Conservation (phyloP, 2,113 vertebrate genomes). For the Emydura subglobosa region DNA sequence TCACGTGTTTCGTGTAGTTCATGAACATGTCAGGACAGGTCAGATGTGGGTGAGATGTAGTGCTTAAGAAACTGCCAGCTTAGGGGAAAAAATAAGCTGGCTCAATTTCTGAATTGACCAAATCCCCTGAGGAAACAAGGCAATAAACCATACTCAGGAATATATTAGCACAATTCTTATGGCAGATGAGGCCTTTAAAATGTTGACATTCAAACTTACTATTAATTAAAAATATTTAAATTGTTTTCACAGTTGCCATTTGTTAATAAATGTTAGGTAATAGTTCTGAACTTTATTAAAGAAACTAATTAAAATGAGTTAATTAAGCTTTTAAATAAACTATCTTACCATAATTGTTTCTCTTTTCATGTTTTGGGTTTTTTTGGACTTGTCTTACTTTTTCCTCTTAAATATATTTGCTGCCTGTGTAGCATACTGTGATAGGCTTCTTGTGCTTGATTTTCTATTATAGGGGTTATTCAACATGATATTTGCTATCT, state of each 20-base stretch:
- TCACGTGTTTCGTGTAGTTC: background rate
- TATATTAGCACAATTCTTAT: background rate
- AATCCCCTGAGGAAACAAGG: background rate
- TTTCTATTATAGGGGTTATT: background rate
- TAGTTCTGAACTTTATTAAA: background rate
- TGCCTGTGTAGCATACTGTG: background rate
- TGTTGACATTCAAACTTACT: background rate
- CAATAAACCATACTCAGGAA: background rate
- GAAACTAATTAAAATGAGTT: background rate
- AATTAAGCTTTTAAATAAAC: background rate
- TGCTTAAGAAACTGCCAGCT: background rate
- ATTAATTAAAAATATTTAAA: background rate
- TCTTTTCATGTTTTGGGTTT: background rate
- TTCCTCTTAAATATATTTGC: background rate
- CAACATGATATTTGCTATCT: background rate
- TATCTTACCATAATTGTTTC: background rate
- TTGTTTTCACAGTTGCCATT: background rate
- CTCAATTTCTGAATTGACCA: background rate
- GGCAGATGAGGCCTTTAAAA: background rate
- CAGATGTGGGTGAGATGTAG: background rate
- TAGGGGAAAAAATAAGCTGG: background rate
- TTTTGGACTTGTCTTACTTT: background rate
- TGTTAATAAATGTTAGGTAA: background rate
- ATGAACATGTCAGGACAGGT: background rate
- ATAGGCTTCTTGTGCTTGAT: background rate